Evolutionary conservation across 2,888 invertebrate species (phyloP).

Genomic region (Myopa tessellatipennis): DNA sequence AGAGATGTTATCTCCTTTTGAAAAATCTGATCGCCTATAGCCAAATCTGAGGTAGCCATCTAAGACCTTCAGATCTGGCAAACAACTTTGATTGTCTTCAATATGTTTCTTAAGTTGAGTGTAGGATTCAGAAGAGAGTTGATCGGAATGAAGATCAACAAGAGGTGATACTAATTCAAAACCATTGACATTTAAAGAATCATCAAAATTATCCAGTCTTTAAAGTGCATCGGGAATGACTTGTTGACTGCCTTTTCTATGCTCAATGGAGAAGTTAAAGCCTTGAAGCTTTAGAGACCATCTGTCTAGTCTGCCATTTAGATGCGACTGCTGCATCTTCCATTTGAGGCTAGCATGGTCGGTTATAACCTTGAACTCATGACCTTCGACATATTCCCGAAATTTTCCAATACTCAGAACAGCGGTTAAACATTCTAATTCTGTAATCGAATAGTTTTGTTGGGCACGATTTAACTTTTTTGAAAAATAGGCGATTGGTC

Average conservation of each 20-base stretch:
- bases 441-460: conserved; percentile 38
- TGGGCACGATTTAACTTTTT: conserved; percentile 43
- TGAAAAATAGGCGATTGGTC: conserved; percentile 40
- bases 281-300: conserved; percentile 27
- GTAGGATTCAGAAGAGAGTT: conserved; percentile 1
- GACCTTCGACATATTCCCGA: conserved; percentile 12
- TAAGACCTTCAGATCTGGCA: conserved; percentile 36
- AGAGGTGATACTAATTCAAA: conserved; percentile 9
- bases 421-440: conserved; percentile 19
- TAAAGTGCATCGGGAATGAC: conserved; percentile 31
- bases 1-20: conserved; percentile 6
- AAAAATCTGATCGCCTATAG: conserved; percentile 32
- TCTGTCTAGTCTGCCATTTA: conserved; percentile 21
- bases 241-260: conserved; percentile 24
- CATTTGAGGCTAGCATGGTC: conserved; percentile 24
- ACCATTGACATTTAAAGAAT: not conserved
- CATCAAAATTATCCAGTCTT: not conserved
- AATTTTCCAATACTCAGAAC: conserved; percentile 26
- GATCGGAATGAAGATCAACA: conserved; percentile 15
- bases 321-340: conserved; percentile 10
- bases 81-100: not conserved
- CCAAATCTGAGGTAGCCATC: conserved; percentile 34
- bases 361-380: conserved; percentile 22
- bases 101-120: not conserved
- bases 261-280: conserved; percentile 30